Evolutionary conservation across 2,113 vertebrate species (phyloP), one percentile per base, ranked within the genome.

Genomic region (Actinemys pallida): DNA sequence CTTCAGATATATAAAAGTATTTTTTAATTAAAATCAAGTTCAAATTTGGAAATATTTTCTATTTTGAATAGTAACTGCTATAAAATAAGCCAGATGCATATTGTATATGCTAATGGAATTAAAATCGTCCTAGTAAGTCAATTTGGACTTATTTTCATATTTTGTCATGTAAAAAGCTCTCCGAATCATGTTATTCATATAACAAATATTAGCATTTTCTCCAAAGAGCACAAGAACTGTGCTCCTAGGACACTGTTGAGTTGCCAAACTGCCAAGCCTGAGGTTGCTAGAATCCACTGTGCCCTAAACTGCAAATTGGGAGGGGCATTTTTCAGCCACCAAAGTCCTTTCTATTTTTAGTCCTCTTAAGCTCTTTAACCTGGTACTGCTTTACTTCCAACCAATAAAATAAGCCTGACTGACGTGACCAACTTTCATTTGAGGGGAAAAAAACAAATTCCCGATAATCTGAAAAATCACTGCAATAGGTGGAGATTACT

Each of bases 321-420:
- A 96, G 90, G 50, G 97, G 27, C 54, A 89, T 92, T 97, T 98
- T 98, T 96, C 92, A 93, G 87, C 79, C 65, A 94, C 56, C 27
- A 90, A 94, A 94, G 87, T 93, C 59, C 94, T 97, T 97, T 96
- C 97, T 98, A 97, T 97, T 98, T 98, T 96, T 91, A 90, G 95
- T 76, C 47, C 54, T 83, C 96, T 97, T 94, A 98, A 98, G 96
- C 97, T 97, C 94, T 98, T 98, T 97, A 97, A 97, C 96, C 83
- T 91, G 79, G 86, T 95, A 90, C 89, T 97, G 89, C 87, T 92
- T 98, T 97, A 97, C 96, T 96, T 97, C 96, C 95, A 95, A 88
- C 94, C 87, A 97, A 93, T 95, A 94, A 94, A 96, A 91, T 88
- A 96, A 97, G 95, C 96, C 93, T 96, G 95, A 96, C 52, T 97